phyloP scores from a whole-genome alignment of 2,113 vertebrate genomes.

The Protomyctophum bolini region DNA sequence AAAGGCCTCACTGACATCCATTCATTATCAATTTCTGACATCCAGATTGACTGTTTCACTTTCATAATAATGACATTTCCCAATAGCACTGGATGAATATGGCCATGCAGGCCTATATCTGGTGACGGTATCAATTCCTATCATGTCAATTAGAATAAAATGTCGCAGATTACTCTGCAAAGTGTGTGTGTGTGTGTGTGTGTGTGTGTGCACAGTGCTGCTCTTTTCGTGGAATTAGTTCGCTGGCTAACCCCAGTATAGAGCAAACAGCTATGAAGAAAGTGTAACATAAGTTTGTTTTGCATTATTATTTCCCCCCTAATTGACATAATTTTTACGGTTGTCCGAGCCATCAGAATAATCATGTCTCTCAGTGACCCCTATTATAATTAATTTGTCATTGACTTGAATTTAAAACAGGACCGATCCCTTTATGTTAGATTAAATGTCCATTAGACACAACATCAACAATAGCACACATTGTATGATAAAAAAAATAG shows the following conservation, averaged over 20 bases:
- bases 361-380: too few relatives aligned
- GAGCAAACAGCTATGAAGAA: too few relatives aligned
- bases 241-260: constrained; percentile 3
- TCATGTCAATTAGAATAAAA: background rate
- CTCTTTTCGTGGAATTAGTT: background rate
- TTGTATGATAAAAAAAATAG: too few relatives aligned
- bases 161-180: background rate
- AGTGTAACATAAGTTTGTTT: too few relatives aligned
- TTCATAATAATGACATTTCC: constrained; percentile 15
- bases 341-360: too few relatives aligned
- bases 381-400: too few relatives aligned
- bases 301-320: too few relatives aligned
- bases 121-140: background rate
- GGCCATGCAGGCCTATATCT: background rate
- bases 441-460: too few relatives aligned
- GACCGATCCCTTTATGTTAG: too few relatives aligned
- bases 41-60: constrained; percentile 21
- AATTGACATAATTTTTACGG: too few relatives aligned
- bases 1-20: background rate
- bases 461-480: too few relatives aligned
- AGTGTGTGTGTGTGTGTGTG: background rate
- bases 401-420: too few relatives aligned
- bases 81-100: background rate
- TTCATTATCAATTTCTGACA: constrained; percentile 29
- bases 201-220: background rate